Percentiles rank a stretch among this genome's conserved stretches.
phyloP scores from a whole-genome alignment of 2,113 vertebrate genomes.

The Coturnix japonica region DNA sequence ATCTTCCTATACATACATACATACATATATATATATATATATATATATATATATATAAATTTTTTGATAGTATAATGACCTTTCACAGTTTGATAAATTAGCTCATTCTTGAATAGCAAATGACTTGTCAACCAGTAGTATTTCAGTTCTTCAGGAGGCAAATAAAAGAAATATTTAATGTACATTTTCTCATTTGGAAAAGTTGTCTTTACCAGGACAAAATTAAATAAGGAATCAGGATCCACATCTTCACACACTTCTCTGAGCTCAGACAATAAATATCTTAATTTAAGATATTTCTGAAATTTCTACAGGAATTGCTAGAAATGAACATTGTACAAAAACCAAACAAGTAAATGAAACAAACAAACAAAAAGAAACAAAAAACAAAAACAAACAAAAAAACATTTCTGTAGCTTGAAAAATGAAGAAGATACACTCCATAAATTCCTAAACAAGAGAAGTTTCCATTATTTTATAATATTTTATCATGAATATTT shows the following conservation, averaged over 20 bases:
- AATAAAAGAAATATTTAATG: not conserved
- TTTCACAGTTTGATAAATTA: slow-evolving; percentile 7
- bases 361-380: not conserved
- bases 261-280: not conserved
- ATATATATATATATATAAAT: too few relatives aligned
- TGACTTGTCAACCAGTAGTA: not conserved
- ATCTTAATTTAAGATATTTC: not conserved
- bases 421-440: not conserved
- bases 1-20: not conserved
- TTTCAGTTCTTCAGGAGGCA: not conserved
- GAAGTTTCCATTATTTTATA: not conserved
- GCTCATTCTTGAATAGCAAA: not conserved
- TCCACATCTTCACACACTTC: not conserved
- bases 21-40: too few relatives aligned
- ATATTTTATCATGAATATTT: not conserved
- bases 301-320: not conserved
- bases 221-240: not conserved
- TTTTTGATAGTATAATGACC: not conserved
- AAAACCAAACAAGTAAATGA: not conserved
- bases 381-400: too few relatives aligned
- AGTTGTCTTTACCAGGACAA: not conserved
- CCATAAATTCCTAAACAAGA: not conserved
- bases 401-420: not conserved
- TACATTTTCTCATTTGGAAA: not conserved
- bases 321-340: not conserved